These are phyloP conservation scores for Sylvietta virens DNA, from an alignment of 2,113 vertebrate species.

Conservation along the genomic window DNA sequence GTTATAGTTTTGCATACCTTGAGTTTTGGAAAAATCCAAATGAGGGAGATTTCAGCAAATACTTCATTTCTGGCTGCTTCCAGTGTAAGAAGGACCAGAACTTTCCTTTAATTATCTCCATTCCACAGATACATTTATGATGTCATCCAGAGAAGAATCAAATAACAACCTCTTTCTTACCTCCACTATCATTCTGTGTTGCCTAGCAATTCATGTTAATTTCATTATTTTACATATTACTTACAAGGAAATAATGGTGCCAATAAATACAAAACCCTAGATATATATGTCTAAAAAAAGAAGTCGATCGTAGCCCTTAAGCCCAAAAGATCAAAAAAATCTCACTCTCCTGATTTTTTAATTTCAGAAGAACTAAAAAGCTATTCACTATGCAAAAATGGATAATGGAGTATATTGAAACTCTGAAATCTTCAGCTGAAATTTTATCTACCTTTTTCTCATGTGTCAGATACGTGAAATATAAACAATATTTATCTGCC, in stretches of 20 bases:
- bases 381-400: neutral
- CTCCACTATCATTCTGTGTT: neutral
- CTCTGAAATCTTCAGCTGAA: neutral
- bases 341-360: neutral
- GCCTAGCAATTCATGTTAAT: neutral
- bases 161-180: neutral
- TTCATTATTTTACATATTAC: neutral
- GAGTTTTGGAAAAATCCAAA: neutral
- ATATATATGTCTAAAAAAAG: neutral
- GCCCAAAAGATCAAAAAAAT: neutral
- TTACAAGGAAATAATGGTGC: neutral
- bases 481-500: neutral
- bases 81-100: neutral
- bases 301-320: neutral
- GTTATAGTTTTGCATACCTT: neutral
- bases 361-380: neutral
- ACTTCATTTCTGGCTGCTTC: neutral
- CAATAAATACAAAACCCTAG: neutral
- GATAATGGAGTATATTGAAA: neutral
- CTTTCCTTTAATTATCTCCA: neutral
- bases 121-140: neutral
- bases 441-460: neutral
- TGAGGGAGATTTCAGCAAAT: neutral
- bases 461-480: neutral
- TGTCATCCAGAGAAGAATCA: neutral